phyloP scores from a whole-genome alignment of 30 jellyfish, hydroid and myxozoan genomes.

The Kudoa iwatai region DNA sequence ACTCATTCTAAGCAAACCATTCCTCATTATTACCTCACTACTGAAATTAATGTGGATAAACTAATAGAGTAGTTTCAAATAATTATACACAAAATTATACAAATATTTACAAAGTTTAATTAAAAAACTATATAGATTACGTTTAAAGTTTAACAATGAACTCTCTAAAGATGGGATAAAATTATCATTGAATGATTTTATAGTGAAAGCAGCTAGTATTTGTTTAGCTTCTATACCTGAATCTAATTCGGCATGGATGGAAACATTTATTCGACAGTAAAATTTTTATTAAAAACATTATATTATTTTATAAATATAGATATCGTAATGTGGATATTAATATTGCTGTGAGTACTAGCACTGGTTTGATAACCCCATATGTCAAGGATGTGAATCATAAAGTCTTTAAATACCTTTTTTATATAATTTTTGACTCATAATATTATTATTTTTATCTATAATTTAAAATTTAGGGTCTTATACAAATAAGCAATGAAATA shows the following conservation, averaged over 20 bases:
- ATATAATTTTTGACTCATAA: not conserved
- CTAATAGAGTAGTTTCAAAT: constrained; percentile 10
- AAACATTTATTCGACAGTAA: constrained; percentile 29
- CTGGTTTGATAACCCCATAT: constrained; percentile 55
- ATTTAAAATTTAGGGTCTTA: constrained; percentile 8
- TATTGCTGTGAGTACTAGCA: constrained; percentile 48
- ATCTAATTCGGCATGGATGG: constrained; percentile 78
- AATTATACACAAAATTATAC: too few relatives aligned
- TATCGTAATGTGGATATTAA: constrained; percentile 19
- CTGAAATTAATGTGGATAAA: constrained; percentile 43
- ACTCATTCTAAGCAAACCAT: constrained; percentile 48
- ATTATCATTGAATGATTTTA: constrained; percentile 42
- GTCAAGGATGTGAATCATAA: constrained; percentile 25
- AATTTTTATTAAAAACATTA: not conserved
- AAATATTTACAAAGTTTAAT: not conserved
- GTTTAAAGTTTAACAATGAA: constrained; percentile 2
- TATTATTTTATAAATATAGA: constrained; percentile 2
- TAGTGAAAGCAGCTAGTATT: constrained; percentile 35
- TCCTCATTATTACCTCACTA: constrained; percentile 39
- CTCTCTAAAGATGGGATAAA: constrained; percentile 6
- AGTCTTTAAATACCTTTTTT: constrained; percentile 2
- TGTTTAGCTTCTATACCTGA: constrained; percentile 45
- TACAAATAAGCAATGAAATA: constrained; percentile 9
- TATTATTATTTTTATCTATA: not conserved
- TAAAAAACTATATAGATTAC: not conserved